A percentile compares a stretch with the other conserved stretches of the same genome.
Evolutionary conservation across 2,113 vertebrate species (phyloP).

Genomic region (Zosterops pallidus): DNA sequence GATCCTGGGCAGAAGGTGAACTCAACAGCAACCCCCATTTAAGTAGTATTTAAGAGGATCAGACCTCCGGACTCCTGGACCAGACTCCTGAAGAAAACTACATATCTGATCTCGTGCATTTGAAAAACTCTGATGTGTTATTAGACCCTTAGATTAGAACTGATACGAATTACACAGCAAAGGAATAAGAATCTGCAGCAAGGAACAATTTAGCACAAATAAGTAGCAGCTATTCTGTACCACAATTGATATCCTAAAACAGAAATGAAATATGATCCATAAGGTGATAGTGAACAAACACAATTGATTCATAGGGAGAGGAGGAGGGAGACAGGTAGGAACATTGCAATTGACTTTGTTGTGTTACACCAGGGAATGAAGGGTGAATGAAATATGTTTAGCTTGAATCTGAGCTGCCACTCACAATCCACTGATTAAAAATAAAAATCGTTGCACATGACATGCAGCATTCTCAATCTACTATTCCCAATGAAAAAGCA

Average conservation of each 20-base stretch:
- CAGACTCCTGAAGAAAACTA: background rate
- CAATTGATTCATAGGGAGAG: background rate
- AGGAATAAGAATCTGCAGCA: constrained; percentile 23
- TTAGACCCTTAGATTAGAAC: constrained; percentile 25
- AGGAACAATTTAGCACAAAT: constrained; percentile 46
- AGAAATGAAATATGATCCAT: constrained; percentile 56
- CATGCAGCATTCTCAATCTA: background rate
- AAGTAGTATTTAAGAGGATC: background rate
- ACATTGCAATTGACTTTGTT: constrained; percentile 39
- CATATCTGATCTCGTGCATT: background rate
- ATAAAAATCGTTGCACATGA: constrained; percentile 17
- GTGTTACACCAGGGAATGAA: background rate
- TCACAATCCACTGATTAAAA: constrained; percentile 42
- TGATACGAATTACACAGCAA: background rate
- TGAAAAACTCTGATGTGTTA: background rate
- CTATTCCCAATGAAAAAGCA: background rate
- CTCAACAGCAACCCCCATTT: background rate
- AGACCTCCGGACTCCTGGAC: too few relatives aligned
- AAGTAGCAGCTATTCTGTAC: constrained; percentile 12
- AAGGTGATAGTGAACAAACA: constrained; percentile 54
- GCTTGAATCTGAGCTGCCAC: background rate
- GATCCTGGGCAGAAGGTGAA: background rate
- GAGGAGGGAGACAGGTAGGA: constrained; percentile 19
- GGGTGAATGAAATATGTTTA: constrained; percentile 42
- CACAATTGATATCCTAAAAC: constrained; percentile 28